These are phyloP conservation scores for Brassicogethes aeneus DNA, from an alignment of 2,888 invertebrate species.

Conservation along the genomic window DNA sequence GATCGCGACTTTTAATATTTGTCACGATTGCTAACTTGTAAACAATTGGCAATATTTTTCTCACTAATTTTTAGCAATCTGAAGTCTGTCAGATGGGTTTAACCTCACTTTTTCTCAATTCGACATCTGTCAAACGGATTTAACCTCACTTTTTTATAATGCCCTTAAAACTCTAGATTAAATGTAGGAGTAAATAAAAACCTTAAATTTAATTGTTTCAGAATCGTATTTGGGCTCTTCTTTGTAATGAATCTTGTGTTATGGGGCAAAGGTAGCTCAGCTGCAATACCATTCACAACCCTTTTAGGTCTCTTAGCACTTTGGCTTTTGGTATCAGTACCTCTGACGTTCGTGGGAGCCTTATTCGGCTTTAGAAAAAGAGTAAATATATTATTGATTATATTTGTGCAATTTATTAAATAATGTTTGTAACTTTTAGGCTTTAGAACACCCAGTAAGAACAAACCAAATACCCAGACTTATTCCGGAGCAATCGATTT, in stretches of 20 bases:
- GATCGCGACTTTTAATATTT: too few species aligned
- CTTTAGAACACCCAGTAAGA: constrained; percentile 93
- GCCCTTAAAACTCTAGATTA: too few species aligned
- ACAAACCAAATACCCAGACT: constrained; percentile 98
- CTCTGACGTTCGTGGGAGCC: constrained; percentile 94
- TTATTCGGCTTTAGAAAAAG: constrained; percentile 97
- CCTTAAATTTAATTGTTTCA: too few species aligned
- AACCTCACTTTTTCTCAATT: too few species aligned
- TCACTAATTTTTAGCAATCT: too few species aligned
- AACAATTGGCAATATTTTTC: too few species aligned
- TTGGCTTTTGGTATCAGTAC: constrained; percentile 98
- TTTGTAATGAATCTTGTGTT: constrained; percentile 94
- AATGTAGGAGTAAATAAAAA: too few species aligned
- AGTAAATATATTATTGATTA: constrained; percentile 46
- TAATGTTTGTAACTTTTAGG: constrained; percentile 44
- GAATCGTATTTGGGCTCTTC: constrained; percentile 92
- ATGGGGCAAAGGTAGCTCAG: constrained; percentile 94
- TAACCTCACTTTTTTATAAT: too few species aligned
- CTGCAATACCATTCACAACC: constrained; percentile 95
- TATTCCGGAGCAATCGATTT: constrained; percentile 97
- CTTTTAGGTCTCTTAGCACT: constrained; percentile 86
- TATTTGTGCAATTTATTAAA: constrained; percentile 1
- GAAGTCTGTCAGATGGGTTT: too few species aligned
- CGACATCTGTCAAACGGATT: too few species aligned
- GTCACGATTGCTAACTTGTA: too few species aligned